Percentiles rank a stretch among this genome's conserved stretches.
Conservation (phyloP, 2,888 invertebrate genomes). For the Lagria hirta region DNA sequence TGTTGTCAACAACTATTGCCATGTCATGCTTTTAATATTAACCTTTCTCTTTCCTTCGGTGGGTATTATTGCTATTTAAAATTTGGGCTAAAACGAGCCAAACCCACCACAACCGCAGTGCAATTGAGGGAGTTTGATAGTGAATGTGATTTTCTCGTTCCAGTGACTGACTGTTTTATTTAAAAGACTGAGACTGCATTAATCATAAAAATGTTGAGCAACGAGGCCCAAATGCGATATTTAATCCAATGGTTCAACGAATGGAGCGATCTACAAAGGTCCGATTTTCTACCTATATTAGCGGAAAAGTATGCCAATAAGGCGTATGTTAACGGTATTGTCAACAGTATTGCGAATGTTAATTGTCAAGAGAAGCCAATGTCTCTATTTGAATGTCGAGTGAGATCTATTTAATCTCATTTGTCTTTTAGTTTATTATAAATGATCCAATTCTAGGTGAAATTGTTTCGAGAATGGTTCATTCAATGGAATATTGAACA, state of each 20-base stretch:
- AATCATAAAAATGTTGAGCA: slow-evolving; percentile 48
- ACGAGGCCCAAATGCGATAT: slow-evolving; percentile 78
- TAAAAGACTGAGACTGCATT: slow-evolving; percentile 29
- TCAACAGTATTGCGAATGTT: slow-evolving; percentile 66
- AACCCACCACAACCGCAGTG: too few species aligned
- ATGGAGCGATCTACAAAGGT: slow-evolving; percentile 85
- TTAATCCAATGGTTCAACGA: slow-evolving; percentile 85
- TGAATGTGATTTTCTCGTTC: slow-evolving; percentile 32
- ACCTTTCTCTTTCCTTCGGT: slow-evolving; percentile 39
- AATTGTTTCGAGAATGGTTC: slow-evolving; percentile 83
- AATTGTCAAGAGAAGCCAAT: slow-evolving; percentile 75
- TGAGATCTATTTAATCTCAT: slow-evolving; percentile 52
- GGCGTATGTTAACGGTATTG: slow-evolving; percentile 72
- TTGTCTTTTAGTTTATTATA: slow-evolving; percentile 3
- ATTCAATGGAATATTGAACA: slow-evolving; percentile 75
- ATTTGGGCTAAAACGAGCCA: too few species aligned
- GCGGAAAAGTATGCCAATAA: slow-evolving; percentile 65
- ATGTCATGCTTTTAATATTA: slow-evolving; percentile 37
- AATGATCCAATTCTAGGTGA: slow-evolving; percentile 59
- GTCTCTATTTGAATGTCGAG: slow-evolving; percentile 80
- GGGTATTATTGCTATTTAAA: slow-evolving; percentile 10
- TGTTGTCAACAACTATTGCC: slow-evolving; percentile 36
- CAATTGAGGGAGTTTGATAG: too few species aligned
- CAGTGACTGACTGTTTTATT: slow-evolving; percentile 33
- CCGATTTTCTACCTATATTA: slow-evolving; percentile 78